Base-by-base conservation (phyloP, 1,140 invertebrate species). In the Drosophila nigromelanica region DNA sequence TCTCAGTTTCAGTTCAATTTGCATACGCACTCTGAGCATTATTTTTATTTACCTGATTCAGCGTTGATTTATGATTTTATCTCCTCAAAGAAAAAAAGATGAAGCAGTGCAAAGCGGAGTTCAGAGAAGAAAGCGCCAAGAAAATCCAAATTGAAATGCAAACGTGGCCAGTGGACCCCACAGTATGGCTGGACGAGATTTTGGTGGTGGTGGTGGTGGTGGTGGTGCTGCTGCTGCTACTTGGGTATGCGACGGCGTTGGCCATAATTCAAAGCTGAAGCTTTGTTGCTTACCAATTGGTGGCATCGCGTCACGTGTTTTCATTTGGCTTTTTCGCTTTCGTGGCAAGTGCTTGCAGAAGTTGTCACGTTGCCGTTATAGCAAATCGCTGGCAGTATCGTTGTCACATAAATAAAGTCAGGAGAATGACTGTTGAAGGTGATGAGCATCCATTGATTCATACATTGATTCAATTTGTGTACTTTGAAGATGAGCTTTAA, bases 11-110 rank as follows among this genome's bases (percentile, higher is more conserved):
- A 50, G 76, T 83, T 87, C 76, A 89, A 89, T 89, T 89, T 89
- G 83, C 83, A 89, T 89, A 89, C 83, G 81, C 83, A 82, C 67
- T 81, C 85, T 63, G 76, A 89, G 85, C 83, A 89, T 89, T 89
- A 89, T 89, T 89, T 89, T 89, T 89, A 89, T 89, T 89, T 89
- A 89, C 83, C 83, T 89, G 83, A 89, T 89, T 89, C 83, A 73
- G 76, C 83, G 83, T 72, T 89, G 83, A 89, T 89, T 89, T 89
- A 89, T 89, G 83, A 89, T 89, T 89, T 89, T 89, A 89, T 89
- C 55, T 45, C 73, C 50, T 50, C 45, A 27, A 18, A 30, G 24
- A 45, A 40, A 51, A 51, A 40, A 56, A 42, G 42, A 12, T 24
- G 11, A 12, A 45, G 54, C 55, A 63, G 61, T 50, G 61, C 18